A percentile compares a stretch with the other conserved stretches of the same genome.
Evolutionary conservation across 2,797 vertebrate species (phyloP).

Genomic region (Sebastes trivittatus): DNA sequence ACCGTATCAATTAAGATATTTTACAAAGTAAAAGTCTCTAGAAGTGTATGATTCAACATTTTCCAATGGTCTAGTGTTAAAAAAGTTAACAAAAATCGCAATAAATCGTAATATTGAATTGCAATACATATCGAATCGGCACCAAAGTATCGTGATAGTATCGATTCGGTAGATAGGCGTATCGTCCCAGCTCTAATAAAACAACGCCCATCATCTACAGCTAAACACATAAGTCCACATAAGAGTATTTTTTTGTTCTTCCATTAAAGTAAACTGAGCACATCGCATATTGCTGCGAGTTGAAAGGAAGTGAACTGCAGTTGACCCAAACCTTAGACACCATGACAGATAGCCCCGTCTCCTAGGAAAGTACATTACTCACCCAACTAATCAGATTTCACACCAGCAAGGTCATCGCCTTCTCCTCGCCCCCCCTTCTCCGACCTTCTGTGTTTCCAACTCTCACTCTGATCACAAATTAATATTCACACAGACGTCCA

Average conservation of each 20-base stretch:
- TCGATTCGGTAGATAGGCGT: too few relatives aligned
- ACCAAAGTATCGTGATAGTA: too few relatives aligned
- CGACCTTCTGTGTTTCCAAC: neutral
- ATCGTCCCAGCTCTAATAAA: too few relatives aligned
- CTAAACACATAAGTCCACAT: neutral
- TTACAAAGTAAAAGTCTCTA: too few relatives aligned
- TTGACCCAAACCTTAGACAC: constrained; percentile 14
- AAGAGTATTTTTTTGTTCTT: neutral
- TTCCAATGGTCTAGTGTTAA: too few relatives aligned
- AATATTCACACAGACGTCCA: constrained; percentile 41
- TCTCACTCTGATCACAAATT: constrained; percentile 36
- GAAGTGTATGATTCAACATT: too few relatives aligned
- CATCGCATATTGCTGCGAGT: neutral
- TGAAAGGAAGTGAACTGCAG: constrained; percentile 7
- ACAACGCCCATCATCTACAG: neutral
- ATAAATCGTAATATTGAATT: too few relatives aligned
- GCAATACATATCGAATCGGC: too few relatives aligned
- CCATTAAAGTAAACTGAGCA: neutral
- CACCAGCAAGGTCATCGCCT: constrained; percentile 45
- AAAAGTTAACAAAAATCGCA: too few relatives aligned
- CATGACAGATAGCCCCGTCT: constrained; percentile 4
- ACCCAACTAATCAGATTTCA: constrained; percentile 50
- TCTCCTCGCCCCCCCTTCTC: neutral
- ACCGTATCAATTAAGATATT: too few relatives aligned
- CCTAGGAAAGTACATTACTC: constrained; percentile 28